Percentiles rank a stretch among this genome's conserved stretches.
These are phyloP conservation scores for Palythoa grandis DNA, from an alignment of 92 coral and sea anemone species.

Conservation along the genomic window DNA sequence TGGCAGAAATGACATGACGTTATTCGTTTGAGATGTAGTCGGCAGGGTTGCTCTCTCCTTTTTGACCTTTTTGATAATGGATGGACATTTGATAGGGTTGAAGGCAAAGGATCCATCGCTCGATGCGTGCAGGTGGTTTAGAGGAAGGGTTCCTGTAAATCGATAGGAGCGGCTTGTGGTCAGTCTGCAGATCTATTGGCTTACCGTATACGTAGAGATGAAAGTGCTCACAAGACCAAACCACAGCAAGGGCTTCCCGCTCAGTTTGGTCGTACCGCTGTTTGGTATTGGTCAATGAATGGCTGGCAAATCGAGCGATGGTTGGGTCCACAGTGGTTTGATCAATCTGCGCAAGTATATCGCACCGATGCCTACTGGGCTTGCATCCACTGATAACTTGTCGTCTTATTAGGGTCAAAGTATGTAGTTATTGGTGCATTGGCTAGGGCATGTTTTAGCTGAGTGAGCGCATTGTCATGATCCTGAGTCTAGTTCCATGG, in stretches of 20 bases:
- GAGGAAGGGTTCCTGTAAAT: neutral
- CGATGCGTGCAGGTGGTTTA: too few relatives aligned
- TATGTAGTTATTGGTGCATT: slow-evolving; percentile 52
- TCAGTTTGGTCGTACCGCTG: slow-evolving; percentile 46
- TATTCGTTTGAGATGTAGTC: too few relatives aligned
- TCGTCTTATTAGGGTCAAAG: slow-evolving; percentile 53
- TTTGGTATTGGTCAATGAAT: slow-evolving; percentile 47
- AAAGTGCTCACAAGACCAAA: slow-evolving; percentile 58
- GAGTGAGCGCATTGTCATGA: slow-evolving; percentile 46
- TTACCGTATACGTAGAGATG: too few relatives aligned
- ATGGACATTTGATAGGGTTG: too few relatives aligned
- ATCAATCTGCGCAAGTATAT: slow-evolving; percentile 53
- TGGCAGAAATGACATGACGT: too few relatives aligned
- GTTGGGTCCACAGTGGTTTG: slow-evolving; percentile 26
- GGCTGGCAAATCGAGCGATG: slow-evolving; percentile 55
- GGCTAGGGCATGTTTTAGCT: slow-evolving; percentile 40
- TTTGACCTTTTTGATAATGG: too few relatives aligned
- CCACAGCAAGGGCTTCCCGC: slow-evolving; percentile 51
- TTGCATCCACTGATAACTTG: slow-evolving; percentile 56
- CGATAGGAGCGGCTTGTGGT: slow-evolving; percentile 8
- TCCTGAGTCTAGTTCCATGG: slow-evolving; percentile 28
- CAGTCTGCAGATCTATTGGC: too few relatives aligned
- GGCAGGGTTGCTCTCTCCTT: too few relatives aligned
- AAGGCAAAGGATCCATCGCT: too few relatives aligned
- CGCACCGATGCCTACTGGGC: slow-evolving; percentile 60